Conservation (phyloP, 2,113 vertebrate genomes). For the Albula goreensis region DNA sequence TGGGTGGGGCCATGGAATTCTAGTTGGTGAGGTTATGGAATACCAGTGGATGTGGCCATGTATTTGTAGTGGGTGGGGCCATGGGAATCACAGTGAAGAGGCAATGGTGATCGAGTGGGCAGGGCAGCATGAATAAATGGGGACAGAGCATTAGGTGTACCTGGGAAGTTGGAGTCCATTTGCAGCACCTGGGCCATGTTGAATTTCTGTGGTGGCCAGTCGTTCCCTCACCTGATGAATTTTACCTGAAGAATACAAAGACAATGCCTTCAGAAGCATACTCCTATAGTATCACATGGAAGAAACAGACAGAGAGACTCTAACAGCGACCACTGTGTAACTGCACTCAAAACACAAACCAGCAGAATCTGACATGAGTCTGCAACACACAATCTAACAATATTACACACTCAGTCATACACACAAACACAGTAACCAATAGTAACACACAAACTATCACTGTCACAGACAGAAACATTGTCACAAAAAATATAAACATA, state of each 20-base stretch:
- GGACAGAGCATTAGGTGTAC: conserved; percentile 50
- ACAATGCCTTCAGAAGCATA: background rate
- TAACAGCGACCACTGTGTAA: no score
- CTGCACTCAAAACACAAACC: background rate
- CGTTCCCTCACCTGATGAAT: conserved; percentile 51
- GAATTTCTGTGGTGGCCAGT: conserved; percentile 38
- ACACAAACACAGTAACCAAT: no score
- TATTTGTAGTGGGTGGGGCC: conserved; percentile 49
- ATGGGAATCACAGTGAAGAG: background rate
- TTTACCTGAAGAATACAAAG: conserved; percentile 46
- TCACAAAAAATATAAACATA: no score
- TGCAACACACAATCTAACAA: no score
- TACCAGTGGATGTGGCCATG: no score
- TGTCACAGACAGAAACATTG: no score
- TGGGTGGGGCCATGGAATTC: no score
- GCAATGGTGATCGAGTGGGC: background rate
- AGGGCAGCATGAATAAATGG: background rate
- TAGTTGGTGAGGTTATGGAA: no score
- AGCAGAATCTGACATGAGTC: background rate
- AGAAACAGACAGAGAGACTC: no score
- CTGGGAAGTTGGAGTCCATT: conserved; percentile 82
- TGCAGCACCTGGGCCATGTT: conserved; percentile 88
- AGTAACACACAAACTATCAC: no score
- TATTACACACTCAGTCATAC: background rate
- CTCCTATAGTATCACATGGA: no score